These are phyloP conservation scores for Heliothis subflexa DNA, from an alignment of 1,140 invertebrate species.

Conservation along the genomic window DNA sequence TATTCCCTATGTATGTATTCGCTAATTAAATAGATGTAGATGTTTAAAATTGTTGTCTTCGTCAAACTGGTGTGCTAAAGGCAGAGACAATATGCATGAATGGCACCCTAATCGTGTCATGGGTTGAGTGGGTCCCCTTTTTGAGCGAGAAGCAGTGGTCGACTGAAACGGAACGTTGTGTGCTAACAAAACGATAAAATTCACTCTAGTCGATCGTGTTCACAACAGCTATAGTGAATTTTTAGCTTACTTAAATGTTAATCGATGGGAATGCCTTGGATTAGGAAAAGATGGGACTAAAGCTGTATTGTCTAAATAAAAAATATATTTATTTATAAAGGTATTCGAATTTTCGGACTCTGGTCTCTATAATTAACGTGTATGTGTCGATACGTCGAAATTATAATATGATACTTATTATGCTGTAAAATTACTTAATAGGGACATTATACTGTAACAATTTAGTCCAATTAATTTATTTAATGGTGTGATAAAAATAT, in stretches of 20 bases:
- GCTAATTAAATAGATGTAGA: background rate
- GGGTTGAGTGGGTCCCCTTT: constrained; percentile 5
- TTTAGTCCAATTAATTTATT: background rate
- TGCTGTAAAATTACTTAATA: too few relatives aligned
- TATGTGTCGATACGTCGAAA: too few relatives aligned
- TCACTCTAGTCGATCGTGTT: background rate
- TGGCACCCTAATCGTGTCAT: background rate
- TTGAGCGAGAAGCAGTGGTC: background rate
- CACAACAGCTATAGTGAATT: background rate
- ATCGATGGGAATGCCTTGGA: too few relatives aligned
- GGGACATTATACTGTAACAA: background rate
- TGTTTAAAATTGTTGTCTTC: background rate
- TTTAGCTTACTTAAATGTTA: too few relatives aligned
- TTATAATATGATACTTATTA: too few relatives aligned
- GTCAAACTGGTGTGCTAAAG: background rate
- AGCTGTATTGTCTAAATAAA: too few relatives aligned
- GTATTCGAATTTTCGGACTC: too few relatives aligned
- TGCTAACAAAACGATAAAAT: background rate
- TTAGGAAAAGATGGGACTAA: too few relatives aligned
- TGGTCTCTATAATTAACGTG: too few relatives aligned
- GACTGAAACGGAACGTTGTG: background rate
- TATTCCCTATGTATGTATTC: too few relatives aligned
- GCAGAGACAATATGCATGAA: constrained; percentile 1
- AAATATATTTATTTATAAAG: too few relatives aligned
- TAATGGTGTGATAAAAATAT: background rate